Percentiles rank a stretch among this genome's conserved stretches.
Conservation (phyloP, 2,888 invertebrate genomes). For the Copidosoma aretas region DNA sequence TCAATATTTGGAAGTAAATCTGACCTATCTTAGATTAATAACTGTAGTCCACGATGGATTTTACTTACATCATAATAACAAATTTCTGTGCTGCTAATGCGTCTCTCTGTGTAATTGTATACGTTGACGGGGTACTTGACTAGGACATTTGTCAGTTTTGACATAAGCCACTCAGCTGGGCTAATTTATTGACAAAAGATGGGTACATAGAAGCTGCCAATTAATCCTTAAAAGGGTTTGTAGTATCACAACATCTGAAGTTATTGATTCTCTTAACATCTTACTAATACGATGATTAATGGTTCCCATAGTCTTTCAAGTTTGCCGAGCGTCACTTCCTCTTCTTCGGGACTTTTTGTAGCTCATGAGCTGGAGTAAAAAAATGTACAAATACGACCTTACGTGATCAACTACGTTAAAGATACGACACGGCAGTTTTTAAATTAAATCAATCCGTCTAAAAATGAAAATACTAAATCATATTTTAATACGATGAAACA, state of each 20-base stretch:
- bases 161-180: constrained; percentile 43
- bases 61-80: too few relatives aligned
- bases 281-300: constrained; percentile 50
- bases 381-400: too few relatives aligned
- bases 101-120: too few relatives aligned
- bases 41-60: too few relatives aligned
- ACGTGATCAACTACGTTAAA: too few relatives aligned
- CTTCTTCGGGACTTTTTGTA: constrained; percentile 3
- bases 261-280: constrained; percentile 49
- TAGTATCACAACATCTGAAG: constrained; percentile 36
- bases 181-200: constrained; percentile 44
- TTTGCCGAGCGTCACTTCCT: constrained; percentile 7
- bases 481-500: too few relatives aligned
- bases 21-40: too few relatives aligned
- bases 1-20: too few relatives aligned
- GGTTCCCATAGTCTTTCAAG: constrained; percentile 27
- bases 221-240: constrained; percentile 46
- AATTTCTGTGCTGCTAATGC: too few relatives aligned
- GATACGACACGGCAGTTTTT: too few relatives aligned
- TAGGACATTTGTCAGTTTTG: constrained; percentile 40
- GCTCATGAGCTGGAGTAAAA: background rate
- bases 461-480: too few relatives aligned
- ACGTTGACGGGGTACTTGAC: background rate
- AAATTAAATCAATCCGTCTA: too few relatives aligned
- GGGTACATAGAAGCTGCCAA: constrained; percentile 43